Evolutionary conservation across 2,888 invertebrate species (phyloP).

Genomic region (Ophion ellenae): DNA sequence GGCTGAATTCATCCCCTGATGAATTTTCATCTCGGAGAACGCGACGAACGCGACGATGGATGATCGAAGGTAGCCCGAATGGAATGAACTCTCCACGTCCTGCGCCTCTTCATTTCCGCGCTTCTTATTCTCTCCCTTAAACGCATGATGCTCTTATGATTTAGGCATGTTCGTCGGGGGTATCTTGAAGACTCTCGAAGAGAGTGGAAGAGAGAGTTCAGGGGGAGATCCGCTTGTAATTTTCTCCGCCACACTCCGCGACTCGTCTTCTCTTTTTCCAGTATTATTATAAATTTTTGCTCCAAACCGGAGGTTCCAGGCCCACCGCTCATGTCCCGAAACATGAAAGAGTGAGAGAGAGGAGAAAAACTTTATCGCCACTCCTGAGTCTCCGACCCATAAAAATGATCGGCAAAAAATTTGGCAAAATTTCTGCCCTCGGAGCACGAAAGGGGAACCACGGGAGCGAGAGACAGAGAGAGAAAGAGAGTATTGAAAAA

Average conservation of each 20-base stretch:
- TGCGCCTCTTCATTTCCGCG: no score
- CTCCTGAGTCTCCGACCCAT: conserved; percentile 52
- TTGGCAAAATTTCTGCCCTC: conserved; percentile 14
- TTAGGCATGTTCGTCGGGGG: conserved; percentile 68
- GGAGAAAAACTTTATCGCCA: conserved; percentile 53
- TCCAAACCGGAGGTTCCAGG: conserved; percentile 39
- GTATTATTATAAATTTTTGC: conserved; percentile 63
- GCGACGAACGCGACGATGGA: no score
- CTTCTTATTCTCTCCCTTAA: conserved; percentile 54
- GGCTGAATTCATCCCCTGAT: no score
- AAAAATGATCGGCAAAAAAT: conserved; percentile 58
- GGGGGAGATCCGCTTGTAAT: conserved; percentile 6
- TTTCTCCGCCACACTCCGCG: conserved; percentile 59
- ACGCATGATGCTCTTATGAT: conserved; percentile 73
- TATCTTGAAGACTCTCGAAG: conserved; percentile 40
- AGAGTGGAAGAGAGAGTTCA: not conserved
- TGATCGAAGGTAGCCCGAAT: no score
- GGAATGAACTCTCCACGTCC: no score
- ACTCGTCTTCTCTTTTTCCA: conserved; percentile 55
- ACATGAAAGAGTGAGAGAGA: conserved; percentile 1
- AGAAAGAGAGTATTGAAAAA: conserved; percentile 53
- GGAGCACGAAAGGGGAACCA: not conserved
- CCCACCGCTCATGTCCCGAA: conserved; percentile 34
- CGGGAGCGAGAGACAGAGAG: conserved; percentile 36
- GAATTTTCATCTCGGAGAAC: no score